Conservation (phyloP, 2,797 vertebrate genomes). For the Scolopax bukidnonensis region DNA sequence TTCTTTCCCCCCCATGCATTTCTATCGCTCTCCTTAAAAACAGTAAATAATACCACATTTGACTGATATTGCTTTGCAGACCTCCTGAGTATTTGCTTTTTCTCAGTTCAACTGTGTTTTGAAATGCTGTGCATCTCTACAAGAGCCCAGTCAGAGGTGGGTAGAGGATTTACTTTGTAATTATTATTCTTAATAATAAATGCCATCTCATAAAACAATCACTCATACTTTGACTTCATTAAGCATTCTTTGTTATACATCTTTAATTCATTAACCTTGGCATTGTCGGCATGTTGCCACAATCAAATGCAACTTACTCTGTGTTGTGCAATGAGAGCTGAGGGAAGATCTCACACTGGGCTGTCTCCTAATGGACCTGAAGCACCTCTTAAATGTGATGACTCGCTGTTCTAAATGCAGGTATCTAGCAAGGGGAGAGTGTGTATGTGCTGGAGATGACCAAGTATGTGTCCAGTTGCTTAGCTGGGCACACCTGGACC, state of each 20-base stretch:
- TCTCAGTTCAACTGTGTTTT: not conserved
- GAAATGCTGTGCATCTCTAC: not conserved
- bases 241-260: conserved; percentile 20
- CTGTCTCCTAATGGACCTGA: not conserved
- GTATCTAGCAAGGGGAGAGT: not conserved
- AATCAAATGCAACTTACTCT: conserved; percentile 50
- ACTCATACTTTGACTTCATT: conserved; percentile 36
- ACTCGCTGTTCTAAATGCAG: not conserved
- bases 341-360: conserved; percentile 14
- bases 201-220: conserved; percentile 25
- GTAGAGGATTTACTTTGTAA: conserved; percentile 25
- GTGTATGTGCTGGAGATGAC: not conserved
- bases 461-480: not conserved
- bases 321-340: not conserved
- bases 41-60: not conserved
- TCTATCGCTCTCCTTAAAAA: not conserved
- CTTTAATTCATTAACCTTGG: conserved; percentile 41
- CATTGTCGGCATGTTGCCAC: conserved; percentile 36
- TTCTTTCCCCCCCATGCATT: not conserved
- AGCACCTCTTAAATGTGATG: not conserved
- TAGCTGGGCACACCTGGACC: not conserved
- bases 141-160: not conserved
- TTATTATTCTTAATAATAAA: conserved; percentile 30
- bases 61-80: not conserved
- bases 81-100: not conserved